phyloP scores from a whole-genome alignment of 2,888 invertebrate species.

The Diarsia rubi region DNA sequence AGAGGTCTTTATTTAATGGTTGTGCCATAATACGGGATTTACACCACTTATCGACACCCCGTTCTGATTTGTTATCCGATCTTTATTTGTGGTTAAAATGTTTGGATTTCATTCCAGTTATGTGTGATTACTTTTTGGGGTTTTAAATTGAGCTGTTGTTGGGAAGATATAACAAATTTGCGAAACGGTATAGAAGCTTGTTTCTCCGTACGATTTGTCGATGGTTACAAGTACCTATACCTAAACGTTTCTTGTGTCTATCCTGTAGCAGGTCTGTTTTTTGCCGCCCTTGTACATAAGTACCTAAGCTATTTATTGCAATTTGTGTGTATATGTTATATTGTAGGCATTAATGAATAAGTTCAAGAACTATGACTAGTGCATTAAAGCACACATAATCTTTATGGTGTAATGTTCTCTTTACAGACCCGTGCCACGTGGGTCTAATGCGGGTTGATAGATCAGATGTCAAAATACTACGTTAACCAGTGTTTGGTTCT shows the following conservation, averaged over 20 bases:
- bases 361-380: too few species aligned
- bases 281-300: too few species aligned
- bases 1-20: constrained; percentile 62
- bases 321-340: too few species aligned
- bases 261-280: background rate
- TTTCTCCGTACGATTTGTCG: background rate
- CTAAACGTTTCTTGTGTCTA: background rate
- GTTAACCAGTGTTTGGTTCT: too few species aligned
- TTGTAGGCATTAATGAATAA: too few species aligned
- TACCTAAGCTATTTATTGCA: too few species aligned
- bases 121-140: constrained; percentile 62
- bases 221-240: background rate
- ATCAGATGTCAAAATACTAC: too few species aligned
- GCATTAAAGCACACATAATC: too few species aligned
- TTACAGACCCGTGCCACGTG: too few species aligned
- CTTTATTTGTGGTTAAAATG: constrained; percentile 76
- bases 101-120: constrained; percentile 74
- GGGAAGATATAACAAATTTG: background rate
- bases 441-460: too few species aligned
- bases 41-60: constrained; percentile 74
- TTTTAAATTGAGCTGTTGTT: constrained; percentile 26
- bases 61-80: constrained; percentile 71
- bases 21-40: constrained; percentile 71
- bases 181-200: background rate
- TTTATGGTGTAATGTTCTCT: too few species aligned